Base-by-base conservation (phyloP, 2,888 invertebrate genomes). In the Cheilosia urbana region DNA sequence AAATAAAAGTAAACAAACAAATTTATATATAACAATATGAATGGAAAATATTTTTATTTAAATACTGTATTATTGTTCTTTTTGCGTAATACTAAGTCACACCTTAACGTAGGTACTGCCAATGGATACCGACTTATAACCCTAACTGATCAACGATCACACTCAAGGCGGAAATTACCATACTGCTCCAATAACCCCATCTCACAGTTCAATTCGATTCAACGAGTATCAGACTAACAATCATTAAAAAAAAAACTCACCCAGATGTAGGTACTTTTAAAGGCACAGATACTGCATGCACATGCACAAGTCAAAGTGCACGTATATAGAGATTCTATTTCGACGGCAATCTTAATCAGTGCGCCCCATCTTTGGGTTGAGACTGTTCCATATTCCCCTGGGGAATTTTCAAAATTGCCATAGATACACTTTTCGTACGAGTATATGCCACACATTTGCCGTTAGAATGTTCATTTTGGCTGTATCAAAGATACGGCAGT, bases 401-500 rank as follows among this genome's bases (percentile, higher is more conserved):
- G 58, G 78, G 68, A 73, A 63, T 47, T 47, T 68, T 45, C 11
- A 57, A 78, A 78, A 83, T 78, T 83, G 66, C 72, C 49, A 60
- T 57, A 45, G 60, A 60, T 57, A 69, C 47, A 73, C 40, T 77
- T 57, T 71, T 55, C 53, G 13, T 13, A 37, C 13, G 37, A 37
- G 37, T 13, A 37, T 34, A 77, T 68, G 51, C 55, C 34, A 58
- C 71, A 71, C 42, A 62, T 68, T 73, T 57, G 57, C 83, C 73
- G 83, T 83, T 83, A 37, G 83, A 83, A 55, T 57, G 58, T 78
- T 78, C 72, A n/a, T 58, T 78, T 83, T 63, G 17, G 77, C 58
- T 6, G n/a, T 72, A 72, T 24, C 40, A 37, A 42, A 37, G 51
- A 71, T 21, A 30, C 30, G 30, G 9, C 9, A 30, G 30, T 30